These are phyloP conservation scores for Pelosia muscerda DNA, from an alignment of 2,888 invertebrate genomes.

Conservation along the genomic window DNA sequence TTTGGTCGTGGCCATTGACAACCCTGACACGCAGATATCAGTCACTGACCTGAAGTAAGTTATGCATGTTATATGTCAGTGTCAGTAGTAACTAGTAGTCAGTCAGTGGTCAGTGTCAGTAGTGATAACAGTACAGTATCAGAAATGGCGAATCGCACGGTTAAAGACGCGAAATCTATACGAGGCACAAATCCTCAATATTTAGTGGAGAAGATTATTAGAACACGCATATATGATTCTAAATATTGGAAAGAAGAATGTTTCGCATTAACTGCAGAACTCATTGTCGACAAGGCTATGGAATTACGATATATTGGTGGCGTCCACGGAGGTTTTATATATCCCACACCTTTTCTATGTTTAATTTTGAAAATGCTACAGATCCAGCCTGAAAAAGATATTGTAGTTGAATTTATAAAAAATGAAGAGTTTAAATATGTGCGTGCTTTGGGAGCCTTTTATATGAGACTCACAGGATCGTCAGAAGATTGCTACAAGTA, in stretches of 20 bases:
- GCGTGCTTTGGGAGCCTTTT: conserved; percentile 97
- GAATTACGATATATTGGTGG: conserved; percentile 95
- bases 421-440: conserved; percentile 99
- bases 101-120: no score
- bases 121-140: conserved; percentile 28
- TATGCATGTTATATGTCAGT: no score
- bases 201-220: conserved; percentile 99
- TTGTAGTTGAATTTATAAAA: conserved; percentile 99
- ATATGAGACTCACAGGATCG: conserved; percentile 97
- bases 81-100: conserved; percentile 1
- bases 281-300: conserved; percentile 99
- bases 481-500: conserved; percentile 99
- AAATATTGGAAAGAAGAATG: conserved; percentile 99
- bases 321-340: conserved; percentile 98
- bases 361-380: conserved; percentile 99
- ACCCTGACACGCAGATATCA: no score
- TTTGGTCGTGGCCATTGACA: no score
- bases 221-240: conserved; percentile 99
- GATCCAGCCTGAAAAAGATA: conserved; percentile 99
- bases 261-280: conserved; percentile 98
- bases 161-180: conserved; percentile 98
- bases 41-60: no score
- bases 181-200: conserved; percentile 99
- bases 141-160: conserved; percentile 98
- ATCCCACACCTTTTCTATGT: conserved; percentile 98